Evolutionary conservation across 1,140 invertebrate species (phyloP), one percentile per base, ranked within the genome.

Genomic region (Brachionus koreanus): DNA sequence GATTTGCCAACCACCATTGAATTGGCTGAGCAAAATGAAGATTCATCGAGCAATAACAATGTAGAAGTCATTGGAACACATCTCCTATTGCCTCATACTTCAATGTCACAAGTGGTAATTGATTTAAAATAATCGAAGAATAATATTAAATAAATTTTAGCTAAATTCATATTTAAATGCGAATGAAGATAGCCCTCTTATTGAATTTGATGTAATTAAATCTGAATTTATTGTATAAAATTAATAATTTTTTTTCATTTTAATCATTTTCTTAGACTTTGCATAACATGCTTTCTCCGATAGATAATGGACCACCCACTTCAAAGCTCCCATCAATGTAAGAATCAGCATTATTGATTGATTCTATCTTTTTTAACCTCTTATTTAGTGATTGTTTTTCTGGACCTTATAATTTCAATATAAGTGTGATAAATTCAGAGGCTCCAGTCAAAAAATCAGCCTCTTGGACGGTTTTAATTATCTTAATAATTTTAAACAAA

Each of bases 281-380:
- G 13, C 25, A 33, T 35, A 72, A 39, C 16, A 16, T 74, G 0
- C 5, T 74, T 25, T 16, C 69, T 25, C 23, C 33, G 9, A 10
- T 46, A 7, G 69, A 74, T n/a, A 3, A 25, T 46, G 37, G 39
- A 46, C 69, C 69, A 0, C 69, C 69, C 5, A 74, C 69, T 46
- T 74, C 69, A 23, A 74, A 74, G 29, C 43, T 74, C 9, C 69
- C 69, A 25, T 74, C 69, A 74, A 74, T 74, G 69, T 74, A 74
- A 46, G 3, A 74, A 74, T 23, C 19, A 29, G 7, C 3, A 42
- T 13, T n/a, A 7, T 43, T 42, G 16, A 69, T 5, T n/a, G 37
- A 67, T 35, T 29, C 16, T 19, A 42, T 72, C n/a, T n/a, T n/a
- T 72, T 72, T 43, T n/a, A 72, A 72, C 16, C 23, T 10, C 7